Evolutionary conservation across 1,140 invertebrate genomes (phyloP), one percentile per base, ranked within the genome.

Genomic region (Euwallacea similis): DNA sequence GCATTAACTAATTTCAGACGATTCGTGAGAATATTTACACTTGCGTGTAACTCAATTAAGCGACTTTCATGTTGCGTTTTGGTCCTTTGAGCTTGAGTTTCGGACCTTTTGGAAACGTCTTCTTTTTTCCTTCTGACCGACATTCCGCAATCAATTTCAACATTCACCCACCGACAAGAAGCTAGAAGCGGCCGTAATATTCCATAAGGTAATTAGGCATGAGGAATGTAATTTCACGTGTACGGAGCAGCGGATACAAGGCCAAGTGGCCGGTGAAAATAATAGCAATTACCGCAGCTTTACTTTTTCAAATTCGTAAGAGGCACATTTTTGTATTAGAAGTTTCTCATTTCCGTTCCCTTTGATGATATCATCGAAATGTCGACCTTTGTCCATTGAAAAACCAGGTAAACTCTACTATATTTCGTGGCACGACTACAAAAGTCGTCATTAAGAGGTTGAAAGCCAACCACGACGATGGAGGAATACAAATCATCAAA

Each of bases 211-310:
- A 33, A 33, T 33, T 33, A 33, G 21, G 21, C 21, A 33, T 67
- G 60, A 69, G 67, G 67, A 69, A 69, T 69, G 67, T 62, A 58
- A 62, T 69, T 69, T 69, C 59, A 69, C 67, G 67, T 69, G 67
- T 68, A 55, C 55, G 55, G 21, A 68, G 16, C 66, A 47, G 42
- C 7, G 46, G 42, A 42, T 66, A 65, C 50, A 8, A 56, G 58
- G 46, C 56, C 33, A 69, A 69, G 67, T 62, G 62, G 67, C 67
- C 67, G 67, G 58, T 69, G 67, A 69, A 69, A 69, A 69, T 69
- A 63, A 69, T 69, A 69, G 67, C 67, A 69, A 69, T 69, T 69
- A 69, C 67, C 55, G 62, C 61, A 69, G 67, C 58, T 69, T 69
- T 69, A 43, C 62, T 44, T 69, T 69, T 59, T 50, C 21, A 33